A percentile compares a stretch with the other conserved stretches of the same genome.
phyloP scores from a whole-genome alignment of 2,797 vertebrate genomes.

The Gymnothorax javanicus region DNA sequence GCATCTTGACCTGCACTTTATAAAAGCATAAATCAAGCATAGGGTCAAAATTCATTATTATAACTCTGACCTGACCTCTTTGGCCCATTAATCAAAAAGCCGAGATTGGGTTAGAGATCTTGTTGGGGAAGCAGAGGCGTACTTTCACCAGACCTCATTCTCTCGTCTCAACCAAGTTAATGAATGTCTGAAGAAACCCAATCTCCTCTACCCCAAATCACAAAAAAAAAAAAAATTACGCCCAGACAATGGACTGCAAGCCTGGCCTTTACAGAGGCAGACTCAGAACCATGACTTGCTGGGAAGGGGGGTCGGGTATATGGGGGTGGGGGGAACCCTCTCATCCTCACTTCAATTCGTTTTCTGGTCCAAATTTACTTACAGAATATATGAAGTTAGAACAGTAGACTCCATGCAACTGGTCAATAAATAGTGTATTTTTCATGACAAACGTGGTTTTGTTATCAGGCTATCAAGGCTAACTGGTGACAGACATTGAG shows the following conservation, averaged over 20 bases:
- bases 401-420: too few species aligned
- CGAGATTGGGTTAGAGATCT: conserved; percentile 25
- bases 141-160: conserved; percentile 18
- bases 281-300: conserved; percentile 38
- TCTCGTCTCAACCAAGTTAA: conserved; percentile 17
- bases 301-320: conserved; percentile 43
- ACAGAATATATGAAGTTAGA: too few species aligned
- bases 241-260: conserved; percentile 60
- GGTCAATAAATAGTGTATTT: too few species aligned
- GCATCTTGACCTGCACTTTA: not conserved
- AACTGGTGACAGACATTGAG: too few species aligned
- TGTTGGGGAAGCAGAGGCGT: not conserved
- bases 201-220: conserved; percentile 24
- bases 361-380: too few species aligned
- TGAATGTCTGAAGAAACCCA: conserved; percentile 34
- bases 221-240: conserved; percentile 49
- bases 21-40: conserved; percentile 30
- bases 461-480: too few species aligned
- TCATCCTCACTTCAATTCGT: too few species aligned
- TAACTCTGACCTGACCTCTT: conserved; percentile 31
- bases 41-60: conserved; percentile 38
- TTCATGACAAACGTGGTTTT: too few species aligned
- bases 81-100: conserved; percentile 38
- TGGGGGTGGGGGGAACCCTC: conserved; percentile 44
- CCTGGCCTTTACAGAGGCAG: conserved; percentile 59